A percentile compares a stretch with the other conserved stretches of the same genome.
These are phyloP conservation scores for Melanotaenia boesemani DNA, from an alignment of 2,797 vertebrate species.

Conservation along the genomic window DNA sequence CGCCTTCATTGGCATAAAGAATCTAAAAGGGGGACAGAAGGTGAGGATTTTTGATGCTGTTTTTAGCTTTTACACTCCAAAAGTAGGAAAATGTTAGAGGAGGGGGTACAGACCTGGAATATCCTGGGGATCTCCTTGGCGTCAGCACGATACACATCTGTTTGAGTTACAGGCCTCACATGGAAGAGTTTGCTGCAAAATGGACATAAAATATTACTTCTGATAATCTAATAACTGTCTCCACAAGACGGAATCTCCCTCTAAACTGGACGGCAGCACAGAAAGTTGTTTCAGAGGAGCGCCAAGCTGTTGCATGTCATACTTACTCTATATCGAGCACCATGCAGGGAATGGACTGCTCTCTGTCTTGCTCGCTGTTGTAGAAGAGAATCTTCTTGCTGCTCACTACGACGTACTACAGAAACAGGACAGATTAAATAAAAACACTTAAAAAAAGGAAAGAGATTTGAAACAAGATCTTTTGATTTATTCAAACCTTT, in stretches of 20 bases:
- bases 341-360: constrained; percentile 96
- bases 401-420: constrained; percentile 97
- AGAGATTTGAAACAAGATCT: accelerated
- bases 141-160: constrained; percentile 97
- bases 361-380: constrained; percentile 94
- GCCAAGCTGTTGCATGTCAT: too few relatives aligned
- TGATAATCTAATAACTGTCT: background rate
- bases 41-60: accelerated
- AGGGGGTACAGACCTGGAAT: constrained; percentile 89
- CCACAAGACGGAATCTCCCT: too few relatives aligned
- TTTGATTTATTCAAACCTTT: constrained; percentile 84
- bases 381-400: constrained; percentile 99
- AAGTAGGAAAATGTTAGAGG: background rate
- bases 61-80: background rate
- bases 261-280: background rate
- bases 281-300: background rate
- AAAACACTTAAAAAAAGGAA: background rate
- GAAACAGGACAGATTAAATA: constrained; percentile 56
- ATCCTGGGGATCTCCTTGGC: constrained; percentile 97
- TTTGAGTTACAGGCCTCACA: constrained; percentile 96
- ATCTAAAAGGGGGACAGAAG: constrained; percentile 81
- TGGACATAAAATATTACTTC: background rate
- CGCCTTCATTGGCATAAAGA: constrained; percentile 97
- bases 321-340: constrained; percentile 99
- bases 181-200: constrained; percentile 94